These are phyloP conservation scores for Drosophila sp. DNA, from an alignment of 1,140 invertebrate genomes.

Conservation along the genomic window DNA sequence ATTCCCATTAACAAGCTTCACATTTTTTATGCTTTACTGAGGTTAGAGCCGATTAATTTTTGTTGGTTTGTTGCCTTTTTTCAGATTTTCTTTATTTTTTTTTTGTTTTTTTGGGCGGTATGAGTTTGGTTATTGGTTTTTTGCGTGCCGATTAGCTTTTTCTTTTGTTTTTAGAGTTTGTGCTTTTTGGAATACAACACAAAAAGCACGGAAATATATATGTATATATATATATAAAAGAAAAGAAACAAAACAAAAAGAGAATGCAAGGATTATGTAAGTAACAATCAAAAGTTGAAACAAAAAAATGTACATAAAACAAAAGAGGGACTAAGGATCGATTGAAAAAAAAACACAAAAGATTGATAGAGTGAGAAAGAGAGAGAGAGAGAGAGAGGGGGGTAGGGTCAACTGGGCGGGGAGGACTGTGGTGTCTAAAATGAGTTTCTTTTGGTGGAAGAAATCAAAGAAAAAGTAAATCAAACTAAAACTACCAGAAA, in stretches of 20 bases:
- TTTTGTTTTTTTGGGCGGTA: slow-evolving; percentile 24
- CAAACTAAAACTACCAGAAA: background rate
- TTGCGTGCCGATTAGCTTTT: slow-evolving; percentile 50
- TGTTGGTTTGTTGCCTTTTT: slow-evolving; percentile 24
- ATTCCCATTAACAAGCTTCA: slow-evolving; percentile 22
- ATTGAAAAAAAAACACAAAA: background rate
- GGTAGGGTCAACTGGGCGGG: background rate
- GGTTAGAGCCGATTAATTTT: slow-evolving; percentile 62
- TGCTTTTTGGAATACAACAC: slow-evolving; percentile 51
- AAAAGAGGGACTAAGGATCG: background rate
- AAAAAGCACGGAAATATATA: slow-evolving; percentile 23
- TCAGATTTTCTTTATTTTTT: slow-evolving; percentile 4
- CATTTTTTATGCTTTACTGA: slow-evolving; percentile 28
- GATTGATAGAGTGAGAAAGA: background rate
- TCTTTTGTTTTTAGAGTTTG: slow-evolving; percentile 34
- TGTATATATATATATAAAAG: background rate
- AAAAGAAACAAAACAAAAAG: slow-evolving; percentile 33
- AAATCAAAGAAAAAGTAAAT: background rate
- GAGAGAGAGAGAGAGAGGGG: background rate
- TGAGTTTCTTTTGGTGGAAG: no score
- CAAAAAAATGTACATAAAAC: background rate
- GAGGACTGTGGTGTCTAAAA: background rate
- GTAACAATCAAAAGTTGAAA: background rate
- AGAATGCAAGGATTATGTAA: slow-evolving; percentile 18
- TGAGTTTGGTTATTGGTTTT: slow-evolving; percentile 46